Percentiles rank a stretch among this genome's conserved stretches.
Evolutionary conservation across 2,888 invertebrate species (phyloP).

Genomic region (Tubiluchus corallicola): DNA sequence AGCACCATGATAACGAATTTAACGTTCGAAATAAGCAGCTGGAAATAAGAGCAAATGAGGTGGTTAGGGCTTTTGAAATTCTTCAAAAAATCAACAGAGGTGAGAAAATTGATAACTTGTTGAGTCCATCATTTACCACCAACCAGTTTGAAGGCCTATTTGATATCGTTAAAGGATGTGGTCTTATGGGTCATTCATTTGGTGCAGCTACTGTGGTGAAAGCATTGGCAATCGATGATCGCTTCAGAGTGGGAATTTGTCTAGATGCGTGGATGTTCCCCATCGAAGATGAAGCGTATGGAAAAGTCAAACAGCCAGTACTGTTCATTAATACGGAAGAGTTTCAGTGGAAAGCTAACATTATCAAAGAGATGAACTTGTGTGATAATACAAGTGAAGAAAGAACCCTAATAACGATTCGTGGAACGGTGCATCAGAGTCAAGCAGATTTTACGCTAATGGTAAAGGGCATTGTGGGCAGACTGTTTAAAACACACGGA

Average conservation of each 20-base stretch:
- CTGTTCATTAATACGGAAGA: conserved; percentile 39
- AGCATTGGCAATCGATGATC: conserved; percentile 34
- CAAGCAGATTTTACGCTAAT: conserved; percentile 28
- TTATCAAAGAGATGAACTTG: conserved; percentile 33
- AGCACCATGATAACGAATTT: not conserved
- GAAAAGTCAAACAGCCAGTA: conserved; percentile 33
- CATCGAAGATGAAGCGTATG: conserved; percentile 32
- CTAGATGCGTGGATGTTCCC: conserved; percentile 45
- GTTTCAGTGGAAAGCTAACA: conserved; percentile 37
- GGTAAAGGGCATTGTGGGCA: conserved; percentile 18
- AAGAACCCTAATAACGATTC: conserved; percentile 16
- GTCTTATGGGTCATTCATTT: conserved; percentile 44
- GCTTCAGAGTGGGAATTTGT: conserved; percentile 35
- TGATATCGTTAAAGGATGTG: not conserved
- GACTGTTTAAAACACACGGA: conserved; percentile 18
- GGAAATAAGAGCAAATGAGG: not conserved
- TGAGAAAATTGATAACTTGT: not conserved
- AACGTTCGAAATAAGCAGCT: not conserved
- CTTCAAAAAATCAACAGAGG: not conserved
- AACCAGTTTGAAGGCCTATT: no score
- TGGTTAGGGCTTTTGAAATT: not conserved
- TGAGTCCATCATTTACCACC: no score
- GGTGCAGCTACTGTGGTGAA: conserved; percentile 42
- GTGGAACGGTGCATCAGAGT: conserved; percentile 28
- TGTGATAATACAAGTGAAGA: conserved; percentile 15